Base-by-base conservation (phyloP, 2,888 invertebrate species). In the Heteromurus nitidus region DNA sequence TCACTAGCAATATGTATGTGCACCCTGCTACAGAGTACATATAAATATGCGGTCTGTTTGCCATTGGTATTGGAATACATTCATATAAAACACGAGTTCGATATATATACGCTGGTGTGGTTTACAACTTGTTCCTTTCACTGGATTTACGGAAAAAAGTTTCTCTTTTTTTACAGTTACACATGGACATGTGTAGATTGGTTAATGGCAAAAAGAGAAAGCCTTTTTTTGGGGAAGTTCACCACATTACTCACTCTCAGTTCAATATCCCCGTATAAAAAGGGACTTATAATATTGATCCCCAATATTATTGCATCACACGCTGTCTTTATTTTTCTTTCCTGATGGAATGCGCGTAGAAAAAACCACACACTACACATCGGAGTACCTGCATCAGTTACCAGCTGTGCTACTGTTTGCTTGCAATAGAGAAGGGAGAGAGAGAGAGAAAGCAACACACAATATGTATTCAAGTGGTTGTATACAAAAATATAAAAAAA, bases 291-390 rank as follows among this genome's bases (percentile, higher is more conserved):
- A 1, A 30, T 58, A 58, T 60, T 72, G 36, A 72, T 72, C 28
- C 42, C 58, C 36, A 36, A 36, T 60, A 36, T 72, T 58, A 72
- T 72, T 72, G 60, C 72, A 72, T 72, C 72, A 53, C 69, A 69
- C 31, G 22, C 47, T 68, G 50, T 44, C 42, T 13, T 65, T 44
- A 13, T n/a, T 18, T 60, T 44, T 24, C n/a, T 50, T 50, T 50
- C 47, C 30, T 47, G 20, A 68, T 50, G 47, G 47, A 26, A n/a
- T 30, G 18, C 50, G 50, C 68, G n/a, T 50, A n/a, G n/a, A n/a
- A n/a, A n/a, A n/a, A n/a, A n/a, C n/a, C n/a, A n/a, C n/a, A n/a
- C n/a, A n/a, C n/a, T 53, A 55, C 11, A 69, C 2, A 7, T 9
- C 36, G 7, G 13, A 7, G 13, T 31, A 53, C 55, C 26, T 70